phyloP scores from a whole-genome alignment of 2,888 invertebrate genomes.

The Lymantria monacha region DNA sequence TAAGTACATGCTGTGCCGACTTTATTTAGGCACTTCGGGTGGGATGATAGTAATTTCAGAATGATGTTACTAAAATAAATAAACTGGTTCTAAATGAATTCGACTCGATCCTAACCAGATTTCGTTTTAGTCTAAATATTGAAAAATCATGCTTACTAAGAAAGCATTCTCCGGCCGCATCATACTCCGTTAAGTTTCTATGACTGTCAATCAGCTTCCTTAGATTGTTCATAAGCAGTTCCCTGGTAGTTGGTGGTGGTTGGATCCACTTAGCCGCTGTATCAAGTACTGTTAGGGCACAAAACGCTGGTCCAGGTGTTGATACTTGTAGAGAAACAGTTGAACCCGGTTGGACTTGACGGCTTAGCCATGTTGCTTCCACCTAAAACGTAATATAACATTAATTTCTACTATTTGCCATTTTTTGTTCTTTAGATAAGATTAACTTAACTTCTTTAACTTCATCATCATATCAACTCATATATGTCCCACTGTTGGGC shows the following conservation, averaged over 20 bases:
- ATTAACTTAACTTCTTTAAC: no score
- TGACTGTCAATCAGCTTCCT: conserved; percentile 53
- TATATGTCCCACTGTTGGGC: no score
- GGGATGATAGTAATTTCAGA: no score
- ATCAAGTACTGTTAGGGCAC: conserved; percentile 63
- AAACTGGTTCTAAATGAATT: no score
- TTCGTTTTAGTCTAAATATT: no score
- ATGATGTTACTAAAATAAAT: no score
- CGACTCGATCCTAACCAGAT: no score
- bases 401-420: no score
- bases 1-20: no score
- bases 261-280: conserved; percentile 50
- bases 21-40: no score
- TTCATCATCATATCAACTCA: no score
- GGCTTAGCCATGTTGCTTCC: conserved; percentile 55
- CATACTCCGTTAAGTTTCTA: conserved; percentile 65
- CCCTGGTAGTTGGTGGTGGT: conserved; percentile 41
- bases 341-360: conserved; percentile 58
- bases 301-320: conserved; percentile 64
- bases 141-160: conserved; percentile 46
- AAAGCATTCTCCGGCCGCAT: conserved; percentile 62
- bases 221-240: conserved; percentile 45
- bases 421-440: no score
- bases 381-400: conserved; percentile 44
- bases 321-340: conserved; percentile 47